Percentiles rank a stretch among this genome's conserved stretches.
Evolutionary conservation across 2,888 invertebrate species (phyloP).

Genomic region (Pachycephus smyrnensis): DNA sequence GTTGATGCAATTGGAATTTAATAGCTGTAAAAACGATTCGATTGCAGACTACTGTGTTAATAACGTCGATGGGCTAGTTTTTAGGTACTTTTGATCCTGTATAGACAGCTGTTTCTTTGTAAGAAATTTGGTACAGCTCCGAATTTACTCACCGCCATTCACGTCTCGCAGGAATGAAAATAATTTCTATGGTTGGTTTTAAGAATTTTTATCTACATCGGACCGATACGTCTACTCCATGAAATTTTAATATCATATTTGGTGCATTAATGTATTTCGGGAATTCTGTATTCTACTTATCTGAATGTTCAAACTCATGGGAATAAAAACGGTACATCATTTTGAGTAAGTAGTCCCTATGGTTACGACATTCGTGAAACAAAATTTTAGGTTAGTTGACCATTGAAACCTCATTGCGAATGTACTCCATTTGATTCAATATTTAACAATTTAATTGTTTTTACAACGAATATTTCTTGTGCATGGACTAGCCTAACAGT

Average conservation of each 20-base stretch:
- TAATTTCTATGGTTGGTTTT: background rate
- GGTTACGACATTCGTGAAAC: slow-evolving; percentile 29
- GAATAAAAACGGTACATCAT: slow-evolving; percentile 18
- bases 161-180: background rate
- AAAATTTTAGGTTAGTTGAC: slow-evolving; percentile 44
- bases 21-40: background rate
- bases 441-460: background rate
- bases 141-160: background rate
- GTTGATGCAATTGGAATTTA: background rate
- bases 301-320: background rate
- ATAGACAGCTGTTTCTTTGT: background rate
- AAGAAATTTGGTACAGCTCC: background rate
- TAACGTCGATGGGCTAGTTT: background rate
- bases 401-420: slow-evolving; percentile 18
- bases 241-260: background rate
- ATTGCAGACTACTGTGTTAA: background rate
- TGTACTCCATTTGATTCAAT: slow-evolving; percentile 16
- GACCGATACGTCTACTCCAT: background rate
- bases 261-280: background rate
- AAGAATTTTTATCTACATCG: background rate
- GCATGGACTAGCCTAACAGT: background rate
- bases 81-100: background rate
- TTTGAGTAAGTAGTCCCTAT: slow-evolving; percentile 34
- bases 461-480: background rate
- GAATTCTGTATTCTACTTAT: background rate